Evolutionary conservation across 2,113 vertebrate species (phyloP), one percentile per base, ranked within the genome.

Genomic region (Hydrolagus affinis): DNA sequence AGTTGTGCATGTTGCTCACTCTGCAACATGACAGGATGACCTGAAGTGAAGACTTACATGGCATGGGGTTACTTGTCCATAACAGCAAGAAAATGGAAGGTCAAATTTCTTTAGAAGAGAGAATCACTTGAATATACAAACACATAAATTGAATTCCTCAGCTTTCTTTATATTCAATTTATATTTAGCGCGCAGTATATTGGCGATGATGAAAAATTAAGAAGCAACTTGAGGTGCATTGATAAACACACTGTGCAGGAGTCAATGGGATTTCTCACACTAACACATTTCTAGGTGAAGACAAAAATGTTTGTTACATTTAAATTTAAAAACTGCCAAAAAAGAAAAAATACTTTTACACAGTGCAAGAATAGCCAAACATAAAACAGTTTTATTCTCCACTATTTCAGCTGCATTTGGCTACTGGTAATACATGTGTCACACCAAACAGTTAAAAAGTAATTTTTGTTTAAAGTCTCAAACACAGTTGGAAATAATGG

Each of bases 401-500:
- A 32, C 78, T 68, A 83, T 83, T 83, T 62, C 78, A 83, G 78
- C 78, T 83, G 78, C 78, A 83, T 62, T 83, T 30, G 62, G 62
- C 62, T 83, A 66, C 78, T 68, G 62, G 78, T 83, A 83, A 83
- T 83, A 83, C 78, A 83, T 21, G 66, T 30, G 62, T 21, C 78
- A 83, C 25, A 83, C 78, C 78, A 83, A 83, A 83, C 15, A 66
- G 60, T 83, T 83, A 83, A 25, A 32, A 83, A 83, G 66, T 28
- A 83, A 66, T 83, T 28, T 83, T 64, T 83, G 30, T 66, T 66
- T 66, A 23, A 75, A 44, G 21, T 75, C 56, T 30, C 73, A 19
- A 19, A 66, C 62, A 83, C 77, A 15, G 23, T 64, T 83, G 78
- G 78, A 66, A 83, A 83, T 64, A 66, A 83, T 32, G 57, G 76